Evolutionary conservation across 2,797 vertebrate genomes (phyloP), one percentile per base, ranked within the genome.

Genomic region (Anomalospiza imberbis): DNA sequence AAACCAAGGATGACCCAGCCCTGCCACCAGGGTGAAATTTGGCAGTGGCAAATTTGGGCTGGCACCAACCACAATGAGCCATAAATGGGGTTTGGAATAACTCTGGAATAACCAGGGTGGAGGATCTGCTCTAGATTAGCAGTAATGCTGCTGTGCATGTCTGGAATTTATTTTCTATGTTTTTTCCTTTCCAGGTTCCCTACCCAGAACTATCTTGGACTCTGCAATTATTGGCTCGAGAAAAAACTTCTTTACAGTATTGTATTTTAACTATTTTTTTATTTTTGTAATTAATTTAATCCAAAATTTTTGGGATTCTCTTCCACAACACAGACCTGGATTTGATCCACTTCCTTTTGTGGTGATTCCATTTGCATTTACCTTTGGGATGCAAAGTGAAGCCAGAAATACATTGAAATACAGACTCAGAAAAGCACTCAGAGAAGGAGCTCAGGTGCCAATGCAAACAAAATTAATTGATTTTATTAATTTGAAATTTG

Each of bases 151-250:
- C 67, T 63, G 0, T 71, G 74, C 38, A 60, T 78, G 63, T 82
- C 57, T 85, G 84, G 78, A 96, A 79, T 84, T 86, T 66, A 38
- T 91, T 95, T 92, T 94, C 88, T 58, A 34, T 10, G 17, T 5
- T 50, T 74, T 60, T 95, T 63, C 44, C 32, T 93, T 94, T 84
- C 51, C 19, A 74, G 29, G 53, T 84, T 91, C 70, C 62, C 65
- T 80, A 31, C 38, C 70, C 55, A 72, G 47, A 68, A 51, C 65
- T 57, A 68, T 65, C 62, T 55, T 62, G 29, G 68, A 85, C 34
- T 85, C 68, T 92, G 29, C 50, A 60, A 61, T 82, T 71, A 32
- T 65, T 86, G 17, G 1, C n/a, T 88, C 84, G 58, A 88, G 91
- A 78, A 92, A 68, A 78, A 21, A 2, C 10, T 21, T 63, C 31